phyloP scores from a whole-genome alignment of 2,113 vertebrate species.

The Pseudorasbora parva region DNA sequence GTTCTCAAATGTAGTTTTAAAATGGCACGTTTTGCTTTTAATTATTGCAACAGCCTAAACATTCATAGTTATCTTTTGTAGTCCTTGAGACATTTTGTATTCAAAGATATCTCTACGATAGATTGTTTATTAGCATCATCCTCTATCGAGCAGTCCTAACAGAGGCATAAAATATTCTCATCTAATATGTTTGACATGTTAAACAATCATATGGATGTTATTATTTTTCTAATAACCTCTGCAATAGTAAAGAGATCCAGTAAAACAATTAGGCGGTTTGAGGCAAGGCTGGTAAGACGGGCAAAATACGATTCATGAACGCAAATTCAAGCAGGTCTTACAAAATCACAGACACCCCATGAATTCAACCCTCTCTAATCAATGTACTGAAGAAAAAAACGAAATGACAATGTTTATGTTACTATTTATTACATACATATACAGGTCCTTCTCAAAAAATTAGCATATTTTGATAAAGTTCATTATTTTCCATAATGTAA shows the following conservation, averaged over 20 bases:
- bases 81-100: constrained; percentile 6
- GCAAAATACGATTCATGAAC: background rate
- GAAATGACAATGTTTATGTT: background rate
- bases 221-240: background rate
- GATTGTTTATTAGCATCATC: background rate
- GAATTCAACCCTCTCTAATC: no score
- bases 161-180: background rate
- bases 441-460: background rate
- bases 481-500: no score
- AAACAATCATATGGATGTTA: background rate
- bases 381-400: background rate
- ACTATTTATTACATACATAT: background rate
- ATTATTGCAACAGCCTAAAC: background rate
- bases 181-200: background rate
- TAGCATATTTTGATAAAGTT: no score
- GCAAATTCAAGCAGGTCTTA: background rate
- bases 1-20: background rate
- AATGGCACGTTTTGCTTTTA: background rate
- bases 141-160: background rate
- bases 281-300: background rate
- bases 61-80: background rate
- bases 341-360: background rate
- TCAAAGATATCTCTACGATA: background rate
- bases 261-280: background rate
- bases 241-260: background rate